These are phyloP conservation scores for Eupeodes latifasciatus DNA, from an alignment of 2,888 invertebrate genomes.

Conservation along the genomic window DNA sequence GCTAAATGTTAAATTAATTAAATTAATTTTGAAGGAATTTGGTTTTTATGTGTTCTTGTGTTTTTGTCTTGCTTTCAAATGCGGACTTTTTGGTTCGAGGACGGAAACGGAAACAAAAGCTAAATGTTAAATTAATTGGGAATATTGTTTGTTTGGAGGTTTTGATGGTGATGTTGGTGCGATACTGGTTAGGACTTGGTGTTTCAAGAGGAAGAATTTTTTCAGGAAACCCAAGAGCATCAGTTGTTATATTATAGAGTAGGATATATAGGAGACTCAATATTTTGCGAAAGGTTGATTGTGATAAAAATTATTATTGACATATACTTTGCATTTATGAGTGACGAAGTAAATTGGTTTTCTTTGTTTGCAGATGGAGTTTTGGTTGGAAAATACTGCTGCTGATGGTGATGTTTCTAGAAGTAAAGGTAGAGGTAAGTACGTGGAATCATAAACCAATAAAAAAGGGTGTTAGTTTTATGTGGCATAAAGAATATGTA, in stretches of 20 bases:
- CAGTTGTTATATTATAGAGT: not conserved
- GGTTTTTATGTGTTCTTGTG: slow-evolving; percentile 35
- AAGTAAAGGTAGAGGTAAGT: too few species aligned
- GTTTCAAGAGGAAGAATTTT: not conserved
- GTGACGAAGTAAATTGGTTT: slow-evolving; percentile 57
- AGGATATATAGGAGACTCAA: slow-evolving; percentile 2
- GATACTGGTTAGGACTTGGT: not conserved
- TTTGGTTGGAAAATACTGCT: too few species aligned
- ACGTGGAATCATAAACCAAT: not conserved
- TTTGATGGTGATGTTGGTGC: not conserved
- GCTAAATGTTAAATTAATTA: slow-evolving; percentile 75
- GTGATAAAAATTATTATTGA: slow-evolving; percentile 62
- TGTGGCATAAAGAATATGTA: not conserved
- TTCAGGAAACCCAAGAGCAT: not conserved
- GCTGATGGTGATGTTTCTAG: too few species aligned
- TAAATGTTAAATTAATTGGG: slow-evolving; percentile 74
- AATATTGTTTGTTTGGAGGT: slow-evolving; percentile 13
- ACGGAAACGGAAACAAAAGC: slow-evolving; percentile 50
- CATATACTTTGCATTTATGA: slow-evolving; percentile 56
- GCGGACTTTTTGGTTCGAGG: slow-evolving; percentile 14
- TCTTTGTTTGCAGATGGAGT: slow-evolving; percentile 29
- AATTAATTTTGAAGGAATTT: slow-evolving; percentile 45
- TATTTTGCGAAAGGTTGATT: not conserved
- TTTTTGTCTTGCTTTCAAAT: slow-evolving; percentile 6
- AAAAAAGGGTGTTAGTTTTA: not conserved